Conservation (phyloP, 2,113 vertebrate species). For the Pyxicephalus adspersus region DNA sequence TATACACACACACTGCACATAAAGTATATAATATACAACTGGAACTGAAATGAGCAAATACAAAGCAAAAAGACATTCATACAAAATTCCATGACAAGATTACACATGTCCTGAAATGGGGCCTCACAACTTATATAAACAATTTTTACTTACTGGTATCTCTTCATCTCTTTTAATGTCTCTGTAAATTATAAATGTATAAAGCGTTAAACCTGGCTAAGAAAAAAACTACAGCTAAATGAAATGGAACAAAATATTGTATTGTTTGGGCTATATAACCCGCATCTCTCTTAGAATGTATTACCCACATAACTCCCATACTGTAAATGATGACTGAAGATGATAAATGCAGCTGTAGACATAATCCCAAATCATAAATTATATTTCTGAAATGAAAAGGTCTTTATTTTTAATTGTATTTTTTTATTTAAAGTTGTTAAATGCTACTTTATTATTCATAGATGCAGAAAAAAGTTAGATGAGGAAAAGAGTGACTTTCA, state of each 20-base stretch:
- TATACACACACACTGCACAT: too few species aligned
- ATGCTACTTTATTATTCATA: too few species aligned
- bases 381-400: neutral
- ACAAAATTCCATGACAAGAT: slow-evolving; percentile 39
- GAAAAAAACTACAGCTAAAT: slow-evolving; percentile 29
- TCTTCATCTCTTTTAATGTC: slow-evolving; percentile 32
- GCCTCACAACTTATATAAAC: slow-evolving; percentile 9
- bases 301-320: slow-evolving; percentile 15
- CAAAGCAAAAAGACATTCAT: neutral
- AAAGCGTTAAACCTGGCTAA: neutral
- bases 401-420: neutral
- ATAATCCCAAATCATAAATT: slow-evolving; percentile 8
- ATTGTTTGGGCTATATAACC: slow-evolving; percentile 8
- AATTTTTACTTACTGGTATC: slow-evolving; percentile 16
- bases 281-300: slow-evolving; percentile 13
- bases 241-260: slow-evolving; percentile 1
- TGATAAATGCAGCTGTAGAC: neutral
- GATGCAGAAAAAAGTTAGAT: too few species aligned
- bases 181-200: slow-evolving; percentile 14
- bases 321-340: slow-evolving; percentile 28
- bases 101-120: slow-evolving; percentile 11
- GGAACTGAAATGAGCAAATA: neutral
- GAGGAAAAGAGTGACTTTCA: too few species aligned
- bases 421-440: neutral
- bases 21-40: too few species aligned